These are phyloP conservation scores for Choristoneura fumiferana DNA, from an alignment of 1,140 invertebrate genomes.

Conservation along the genomic window DNA sequence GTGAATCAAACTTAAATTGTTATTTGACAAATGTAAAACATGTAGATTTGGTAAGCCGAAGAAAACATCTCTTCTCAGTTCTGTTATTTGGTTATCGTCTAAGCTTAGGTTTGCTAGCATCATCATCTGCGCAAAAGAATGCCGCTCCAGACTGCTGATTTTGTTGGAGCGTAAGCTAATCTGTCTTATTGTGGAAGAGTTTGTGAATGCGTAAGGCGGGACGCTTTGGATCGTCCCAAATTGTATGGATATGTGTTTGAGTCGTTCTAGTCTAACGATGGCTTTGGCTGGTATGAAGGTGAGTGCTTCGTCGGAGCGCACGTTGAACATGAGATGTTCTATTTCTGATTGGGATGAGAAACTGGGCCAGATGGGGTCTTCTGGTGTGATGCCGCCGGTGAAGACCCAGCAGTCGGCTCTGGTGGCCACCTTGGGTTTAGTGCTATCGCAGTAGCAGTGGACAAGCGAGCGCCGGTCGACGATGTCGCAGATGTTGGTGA, in stretches of 20 bases:
- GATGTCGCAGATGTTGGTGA: conserved; percentile 72
- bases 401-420: conserved; percentile 82
- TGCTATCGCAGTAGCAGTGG: conserved; percentile 73
- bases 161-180: conserved; percentile 84
- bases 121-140: conserved; percentile 84
- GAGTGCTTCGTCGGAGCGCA: conserved; percentile 82
- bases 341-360: conserved; percentile 85
- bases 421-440: conserved; percentile 61
- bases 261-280: conserved; percentile 81
- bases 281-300: conserved; percentile 84
- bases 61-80: conserved; percentile 86
- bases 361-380: conserved; percentile 84
- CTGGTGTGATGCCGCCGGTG: conserved; percentile 79
- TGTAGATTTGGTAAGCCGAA: conserved; percentile 83
- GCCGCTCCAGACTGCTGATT: conserved; percentile 81
- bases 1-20: conserved; percentile 85
- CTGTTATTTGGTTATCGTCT: conserved; percentile 85
- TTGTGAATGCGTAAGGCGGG: conserved; percentile 84
- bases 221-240: conserved; percentile 85
- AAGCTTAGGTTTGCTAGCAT: conserved; percentile 83
- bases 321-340: conserved; percentile 83
- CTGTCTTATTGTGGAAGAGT: conserved; percentile 82
- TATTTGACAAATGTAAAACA: conserved; percentile 83
- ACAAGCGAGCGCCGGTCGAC: conserved; percentile 66
- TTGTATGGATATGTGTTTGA: conserved; percentile 83